Base-by-base conservation (phyloP, 2,888 invertebrate genomes). In the Noctuana brunneofusca region DNA sequence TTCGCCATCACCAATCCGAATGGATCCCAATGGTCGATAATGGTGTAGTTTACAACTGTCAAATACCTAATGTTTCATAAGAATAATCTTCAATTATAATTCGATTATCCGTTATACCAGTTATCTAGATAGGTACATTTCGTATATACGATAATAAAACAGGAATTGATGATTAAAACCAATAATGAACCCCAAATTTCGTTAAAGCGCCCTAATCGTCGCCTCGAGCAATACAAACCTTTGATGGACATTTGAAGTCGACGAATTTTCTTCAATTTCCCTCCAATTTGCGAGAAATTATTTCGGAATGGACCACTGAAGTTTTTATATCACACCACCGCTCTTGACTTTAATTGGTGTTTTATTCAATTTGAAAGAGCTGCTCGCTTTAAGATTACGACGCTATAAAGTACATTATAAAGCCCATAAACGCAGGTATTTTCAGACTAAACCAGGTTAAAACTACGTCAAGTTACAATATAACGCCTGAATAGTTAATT, bases 161-260 rank as follows among this genome's bases (percentile, higher is more conserved):
- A 35, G 18, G 49, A 55, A 49, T 41, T 50, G 41, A 62, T 56
- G 49, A 55, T 50, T 62, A 62, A 62, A 49, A 50, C 62, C 62
- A 62, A 62, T 62, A 62, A 56, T 41, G 55, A 62, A 62, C 55
- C 55, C 55, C 24, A 18, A 56, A 62, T 35, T 62, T 62, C 41
- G 49, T 56, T 56, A 56, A 62, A 41, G 64, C 69, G 73, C 75
- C 73, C 78, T 74, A 75, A 78, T 79, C 76, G 75, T 74, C 71
- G 75, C 70, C 70, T 70, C 66, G 16, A 41, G 74, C 68, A 50
- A 50, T 56, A 62, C 62, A 71, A 76, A 72, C 66, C 70, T 75
- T 74, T 80, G 75, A 77, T 75, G 78, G 78, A 76, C 74, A 72
- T 73, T 71, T 74, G 64, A 76, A 79, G 77, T 79, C 76, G 75